phyloP scores from a whole-genome alignment of 2,888 invertebrate species.

The Dichetophora obliterata region DNA sequence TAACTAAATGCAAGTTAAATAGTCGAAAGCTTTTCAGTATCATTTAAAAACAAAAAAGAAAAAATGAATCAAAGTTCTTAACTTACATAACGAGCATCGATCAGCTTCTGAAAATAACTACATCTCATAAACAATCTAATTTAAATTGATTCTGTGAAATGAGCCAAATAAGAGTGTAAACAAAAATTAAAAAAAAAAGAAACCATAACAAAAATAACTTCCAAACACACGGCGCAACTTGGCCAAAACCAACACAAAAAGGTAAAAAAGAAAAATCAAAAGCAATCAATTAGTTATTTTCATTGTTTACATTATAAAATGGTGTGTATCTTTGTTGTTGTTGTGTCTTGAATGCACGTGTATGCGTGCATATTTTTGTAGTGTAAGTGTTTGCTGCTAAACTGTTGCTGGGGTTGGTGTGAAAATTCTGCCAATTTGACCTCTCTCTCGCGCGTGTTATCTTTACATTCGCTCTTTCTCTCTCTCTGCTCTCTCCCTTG shows the following conservation, averaged over 20 bases:
- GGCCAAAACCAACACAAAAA: background rate
- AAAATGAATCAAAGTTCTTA: background rate
- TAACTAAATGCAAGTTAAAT: no score
- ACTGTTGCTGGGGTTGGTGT: no score
- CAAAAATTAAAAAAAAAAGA: conserved; percentile 1
- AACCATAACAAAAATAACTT: background rate
- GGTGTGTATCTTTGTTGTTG: background rate
- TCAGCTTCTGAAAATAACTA: background rate
- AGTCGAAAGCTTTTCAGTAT: no score
- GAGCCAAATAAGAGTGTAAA: conserved; percentile 9
- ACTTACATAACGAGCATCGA: background rate
- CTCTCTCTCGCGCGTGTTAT: background rate
- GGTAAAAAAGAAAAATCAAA: background rate
- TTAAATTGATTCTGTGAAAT: background rate
- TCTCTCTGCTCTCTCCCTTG: no score
- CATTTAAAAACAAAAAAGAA: no score
- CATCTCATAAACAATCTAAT: background rate
- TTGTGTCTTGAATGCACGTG: no score
- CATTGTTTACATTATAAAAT: background rate
- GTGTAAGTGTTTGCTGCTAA: no score
- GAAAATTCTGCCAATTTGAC: no score
- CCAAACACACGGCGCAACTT: background rate
- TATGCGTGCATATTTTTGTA: no score
- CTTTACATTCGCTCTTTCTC: background rate
- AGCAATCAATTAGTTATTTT: background rate